Evolutionary conservation across 2,113 vertebrate species (phyloP), one percentile per base, ranked within the genome.

Genomic region (Rallus limicola): DNA sequence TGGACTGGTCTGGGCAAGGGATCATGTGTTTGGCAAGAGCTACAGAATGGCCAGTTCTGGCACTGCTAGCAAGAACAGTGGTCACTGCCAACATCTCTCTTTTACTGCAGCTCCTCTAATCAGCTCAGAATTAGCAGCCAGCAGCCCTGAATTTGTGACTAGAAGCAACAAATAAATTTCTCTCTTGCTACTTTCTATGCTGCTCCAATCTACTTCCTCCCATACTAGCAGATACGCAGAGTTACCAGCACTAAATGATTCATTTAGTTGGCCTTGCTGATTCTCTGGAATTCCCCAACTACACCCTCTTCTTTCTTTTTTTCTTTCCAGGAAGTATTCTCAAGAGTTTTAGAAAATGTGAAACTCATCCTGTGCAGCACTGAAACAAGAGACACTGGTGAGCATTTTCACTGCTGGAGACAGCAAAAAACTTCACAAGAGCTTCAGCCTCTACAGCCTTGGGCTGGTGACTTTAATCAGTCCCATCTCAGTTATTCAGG

Each of bases 1-100:
- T 81, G 68, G 86, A 79, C 34, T 53, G 52, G 50, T 55, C 91
- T 88, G 82, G 58, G 86, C 79, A 86, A 83, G 36, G 82, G 86
- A 94, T 10, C 87, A 65, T 91, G 78, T 90, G 75, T 59, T 94
- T 93, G 93, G 92, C 95, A 90, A 76, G 50, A 83, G 72, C 79
- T 90, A 44, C 31, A 70, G 64, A 88, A 93, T 36, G 76, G 82
- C 76, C 82, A 86, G 88, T 77, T 81, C 68, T 92, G 82, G 82
- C 95, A 55, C 0, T 72, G 76, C 88, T 79, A 80, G 67, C 67
- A 60, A 71, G 74, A 93, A 20, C 70, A 42, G 82, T 19, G 67
- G 29, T 75, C 48, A 38, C 85, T 92, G 92, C 94, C 94, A 96
- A 31, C 38, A 28, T 48, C 58, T 76, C 79, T 28, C 85, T 56